Percentiles rank a stretch among this genome's conserved stretches.
Conservation (phyloP, 2,797 vertebrate genomes). For the Argyrosomus regius region DNA sequence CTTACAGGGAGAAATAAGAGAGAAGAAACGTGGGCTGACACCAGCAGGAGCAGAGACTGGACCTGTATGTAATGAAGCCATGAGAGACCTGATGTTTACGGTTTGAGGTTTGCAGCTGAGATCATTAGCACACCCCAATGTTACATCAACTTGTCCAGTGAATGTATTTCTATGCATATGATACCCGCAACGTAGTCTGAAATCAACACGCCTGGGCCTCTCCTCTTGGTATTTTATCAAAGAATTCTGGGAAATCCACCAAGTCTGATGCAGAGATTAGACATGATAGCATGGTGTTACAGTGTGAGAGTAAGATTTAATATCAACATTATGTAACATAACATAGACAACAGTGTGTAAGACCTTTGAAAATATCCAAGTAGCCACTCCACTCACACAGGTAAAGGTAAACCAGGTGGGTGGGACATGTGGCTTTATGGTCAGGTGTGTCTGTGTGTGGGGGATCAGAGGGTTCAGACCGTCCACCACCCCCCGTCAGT, state of each 20-base stretch:
- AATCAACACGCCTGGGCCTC: not conserved
- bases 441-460: conserved; percentile 33
- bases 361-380: not conserved
- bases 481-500: conserved; percentile 9
- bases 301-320: not conserved
- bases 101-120: not conserved
- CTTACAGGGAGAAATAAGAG: no score
- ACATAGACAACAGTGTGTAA: not conserved
- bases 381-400: conserved; percentile 3
- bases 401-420: conserved; percentile 48
- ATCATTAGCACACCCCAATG: not conserved
- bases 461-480: conserved; percentile 15
- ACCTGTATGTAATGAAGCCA: no score
- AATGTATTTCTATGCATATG: not conserved
- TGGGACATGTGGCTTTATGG: conserved; percentile 65
- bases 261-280: not conserved
- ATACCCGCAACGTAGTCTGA: not conserved
- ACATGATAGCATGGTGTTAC: not conserved
- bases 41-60: no score
- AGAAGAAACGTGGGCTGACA: no score
- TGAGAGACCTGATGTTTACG: no score
- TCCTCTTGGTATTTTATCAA: not conserved
- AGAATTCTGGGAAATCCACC: not conserved
- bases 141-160: not conserved
- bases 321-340: not conserved